Conservation (phyloP, 2,888 invertebrate species). For the Lissonota sp. region DNA sequence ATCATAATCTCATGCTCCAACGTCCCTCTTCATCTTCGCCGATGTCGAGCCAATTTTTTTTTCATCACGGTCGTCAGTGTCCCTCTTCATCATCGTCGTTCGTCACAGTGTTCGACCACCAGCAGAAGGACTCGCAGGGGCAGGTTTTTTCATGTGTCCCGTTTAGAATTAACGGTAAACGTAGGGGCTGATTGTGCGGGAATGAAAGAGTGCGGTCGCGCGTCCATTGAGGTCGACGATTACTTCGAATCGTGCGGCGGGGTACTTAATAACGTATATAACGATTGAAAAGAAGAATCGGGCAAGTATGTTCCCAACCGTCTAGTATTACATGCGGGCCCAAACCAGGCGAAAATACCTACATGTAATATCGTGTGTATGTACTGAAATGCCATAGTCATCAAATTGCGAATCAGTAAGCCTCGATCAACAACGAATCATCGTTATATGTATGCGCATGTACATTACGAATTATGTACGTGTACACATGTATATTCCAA, state of each 20-base stretch:
- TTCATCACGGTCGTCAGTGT: constrained; percentile 30
- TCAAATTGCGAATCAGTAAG: constrained; percentile 2
- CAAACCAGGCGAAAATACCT: constrained; percentile 35
- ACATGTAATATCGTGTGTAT: constrained; percentile 2
- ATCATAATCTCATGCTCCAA: constrained; percentile 11
- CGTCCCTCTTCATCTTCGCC: constrained; percentile 32
- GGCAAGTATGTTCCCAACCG: constrained; percentile 48
- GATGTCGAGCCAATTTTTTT: constrained; percentile 39
- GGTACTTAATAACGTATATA: constrained; percentile 28
- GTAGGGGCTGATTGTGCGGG: constrained; percentile 58
- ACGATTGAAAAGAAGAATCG: constrained; percentile 56
- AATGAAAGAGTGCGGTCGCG: constrained; percentile 65
- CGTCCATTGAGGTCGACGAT: constrained; percentile 58
- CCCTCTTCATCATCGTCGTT: constrained; percentile 47
- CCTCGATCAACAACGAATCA: constrained; percentile 31
- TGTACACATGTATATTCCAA: constrained; percentile 21
- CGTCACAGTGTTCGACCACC: constrained; percentile 34
- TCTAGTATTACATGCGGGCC: constrained; percentile 60
- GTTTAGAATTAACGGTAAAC: constrained; percentile 14
- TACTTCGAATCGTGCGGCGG: constrained; percentile 53
- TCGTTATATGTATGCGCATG: constrained; percentile 12
- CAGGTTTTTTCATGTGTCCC: constrained; percentile 24
- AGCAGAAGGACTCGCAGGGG: constrained; percentile 12
- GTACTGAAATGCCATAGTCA: not conserved
- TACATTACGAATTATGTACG: not conserved